phyloP scores from a whole-genome alignment of 2,888 invertebrate species.

The Drosophila pseudotakahashii region DNA sequence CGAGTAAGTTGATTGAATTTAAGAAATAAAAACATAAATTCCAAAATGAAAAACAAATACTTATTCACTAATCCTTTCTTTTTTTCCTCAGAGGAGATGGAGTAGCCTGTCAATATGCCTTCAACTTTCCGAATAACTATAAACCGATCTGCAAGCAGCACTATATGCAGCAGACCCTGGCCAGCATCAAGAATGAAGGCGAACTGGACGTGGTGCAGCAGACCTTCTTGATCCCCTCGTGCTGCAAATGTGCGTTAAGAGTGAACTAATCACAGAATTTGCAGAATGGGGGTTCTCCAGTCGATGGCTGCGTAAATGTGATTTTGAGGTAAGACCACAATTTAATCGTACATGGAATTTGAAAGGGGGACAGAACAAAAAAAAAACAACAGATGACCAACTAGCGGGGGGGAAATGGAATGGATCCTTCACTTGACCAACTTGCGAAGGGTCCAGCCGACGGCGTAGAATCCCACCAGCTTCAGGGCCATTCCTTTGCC shows the following conservation, averaged over 20 bases:
- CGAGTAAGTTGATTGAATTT: constrained; percentile 85
- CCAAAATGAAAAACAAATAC: too few relatives aligned
- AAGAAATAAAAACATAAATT: too few relatives aligned
- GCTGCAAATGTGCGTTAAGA: constrained; percentile 88
- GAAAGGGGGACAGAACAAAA: constrained; percentile 2
- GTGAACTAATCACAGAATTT: constrained; percentile 60
- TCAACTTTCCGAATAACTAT: constrained; percentile 63
- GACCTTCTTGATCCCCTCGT: constrained; percentile 88
- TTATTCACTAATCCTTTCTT: not conserved
- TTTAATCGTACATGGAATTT: constrained; percentile 38
- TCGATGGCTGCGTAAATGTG: constrained; percentile 51
- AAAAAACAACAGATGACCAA: constrained; percentile 1
- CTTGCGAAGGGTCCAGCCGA: constrained; percentile 67
- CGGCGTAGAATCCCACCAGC: constrained; percentile 66
- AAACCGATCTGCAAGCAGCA: constrained; percentile 62
- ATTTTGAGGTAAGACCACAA: constrained; percentile 59
- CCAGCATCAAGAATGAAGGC: constrained; percentile 85
- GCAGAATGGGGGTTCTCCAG: constrained; percentile 19
- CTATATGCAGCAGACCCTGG: constrained; percentile 81
- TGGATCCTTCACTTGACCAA: constrained; percentile 51
- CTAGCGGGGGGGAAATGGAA: too few relatives aligned
- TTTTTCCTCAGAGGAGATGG: constrained; percentile 82
- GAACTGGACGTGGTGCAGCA: constrained; percentile 84
- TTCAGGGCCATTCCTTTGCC: constrained; percentile 64
- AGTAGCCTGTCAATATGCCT: constrained; percentile 83